Evolutionary conservation across 2,113 vertebrate genomes (phyloP).

Genomic region (Syngnathus typhle): DNA sequence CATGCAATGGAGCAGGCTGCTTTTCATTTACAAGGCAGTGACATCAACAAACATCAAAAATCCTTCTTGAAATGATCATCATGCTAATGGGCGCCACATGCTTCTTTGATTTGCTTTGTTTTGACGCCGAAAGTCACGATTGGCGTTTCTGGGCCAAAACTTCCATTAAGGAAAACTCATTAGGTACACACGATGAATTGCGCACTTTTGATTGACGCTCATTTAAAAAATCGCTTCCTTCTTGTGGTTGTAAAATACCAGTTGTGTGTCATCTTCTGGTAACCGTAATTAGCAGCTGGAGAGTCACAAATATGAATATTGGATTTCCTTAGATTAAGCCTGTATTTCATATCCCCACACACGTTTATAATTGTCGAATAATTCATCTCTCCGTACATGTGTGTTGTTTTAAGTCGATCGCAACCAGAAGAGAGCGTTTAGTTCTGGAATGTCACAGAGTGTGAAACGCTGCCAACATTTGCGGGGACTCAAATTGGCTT

Average conservation of each 20-base stretch:
- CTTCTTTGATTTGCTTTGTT: conserved; percentile 6
- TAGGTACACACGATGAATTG: background rate
- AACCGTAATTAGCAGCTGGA: background rate
- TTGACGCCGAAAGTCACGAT: background rate
- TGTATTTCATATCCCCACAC: background rate
- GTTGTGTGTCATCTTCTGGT: background rate
- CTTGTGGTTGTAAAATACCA: background rate
- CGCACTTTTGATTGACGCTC: background rate
- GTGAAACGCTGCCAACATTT: background rate
- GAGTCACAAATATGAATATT: background rate
- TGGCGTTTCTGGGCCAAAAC: background rate
- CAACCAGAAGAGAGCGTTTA: background rate
- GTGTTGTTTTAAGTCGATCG: background rate
- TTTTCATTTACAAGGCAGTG: background rate
- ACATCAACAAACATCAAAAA: conserved; percentile 2
- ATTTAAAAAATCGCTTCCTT: background rate
- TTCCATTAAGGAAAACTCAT: background rate
- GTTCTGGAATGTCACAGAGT: background rate
- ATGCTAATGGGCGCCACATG: background rate
- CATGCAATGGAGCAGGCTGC: background rate
- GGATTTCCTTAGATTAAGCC: background rate
- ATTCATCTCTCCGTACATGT: background rate
- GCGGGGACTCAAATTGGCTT: background rate
- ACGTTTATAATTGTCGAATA: background rate
- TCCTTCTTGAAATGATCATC: conserved; percentile 1